Evolutionary conservation across 2,113 vertebrate species (phyloP).

Genomic region (Grus americana): DNA sequence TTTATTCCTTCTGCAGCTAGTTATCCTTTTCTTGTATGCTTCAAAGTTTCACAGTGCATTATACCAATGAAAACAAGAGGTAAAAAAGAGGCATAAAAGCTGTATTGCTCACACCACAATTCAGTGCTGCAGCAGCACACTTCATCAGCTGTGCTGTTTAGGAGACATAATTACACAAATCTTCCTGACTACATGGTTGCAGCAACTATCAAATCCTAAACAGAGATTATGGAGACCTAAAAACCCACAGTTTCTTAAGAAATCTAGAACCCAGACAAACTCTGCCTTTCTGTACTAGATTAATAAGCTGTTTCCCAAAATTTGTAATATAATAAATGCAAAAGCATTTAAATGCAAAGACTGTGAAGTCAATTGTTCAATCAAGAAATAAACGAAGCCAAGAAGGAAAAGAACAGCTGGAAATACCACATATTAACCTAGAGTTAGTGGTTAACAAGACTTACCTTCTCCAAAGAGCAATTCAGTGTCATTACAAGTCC

Average conservation of each 20-base stretch:
- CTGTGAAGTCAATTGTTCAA: neutral
- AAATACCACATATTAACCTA: neutral
- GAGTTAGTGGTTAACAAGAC: neutral
- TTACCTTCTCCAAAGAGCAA: neutral
- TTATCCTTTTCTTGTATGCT: neutral
- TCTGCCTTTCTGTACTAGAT: neutral
- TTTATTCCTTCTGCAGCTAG: neutral
- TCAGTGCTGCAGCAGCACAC: neutral
- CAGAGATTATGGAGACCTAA: neutral
- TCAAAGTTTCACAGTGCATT: neutral
- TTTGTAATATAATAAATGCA: neutral
- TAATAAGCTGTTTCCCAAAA: neutral
- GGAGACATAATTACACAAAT: neutral
- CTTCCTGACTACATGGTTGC: neutral
- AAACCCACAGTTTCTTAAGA: neutral
- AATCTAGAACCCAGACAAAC: neutral
- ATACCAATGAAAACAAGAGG: neutral
- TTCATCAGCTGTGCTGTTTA: neutral
- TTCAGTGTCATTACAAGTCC: neutral
- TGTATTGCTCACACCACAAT: neutral
- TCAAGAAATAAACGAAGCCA: neutral
- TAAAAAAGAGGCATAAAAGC: neutral
- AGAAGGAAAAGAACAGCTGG: neutral
- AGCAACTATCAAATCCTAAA: neutral
- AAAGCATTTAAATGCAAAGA: neutral